phyloP scores from a whole-genome alignment of 1,140 invertebrate species.

The Nasonia giraulti region DNA sequence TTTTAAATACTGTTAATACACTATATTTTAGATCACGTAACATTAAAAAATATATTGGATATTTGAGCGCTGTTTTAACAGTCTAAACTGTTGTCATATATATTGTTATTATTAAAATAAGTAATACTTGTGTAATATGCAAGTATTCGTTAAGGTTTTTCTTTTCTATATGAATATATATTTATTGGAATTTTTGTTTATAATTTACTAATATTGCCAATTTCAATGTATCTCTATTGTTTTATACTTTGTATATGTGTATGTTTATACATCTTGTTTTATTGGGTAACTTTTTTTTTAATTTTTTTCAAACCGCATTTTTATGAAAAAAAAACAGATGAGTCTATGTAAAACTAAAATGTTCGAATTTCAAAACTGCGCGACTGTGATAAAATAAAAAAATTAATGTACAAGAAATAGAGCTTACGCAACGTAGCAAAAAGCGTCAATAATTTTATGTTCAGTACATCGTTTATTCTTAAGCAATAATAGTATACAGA shows the following conservation, averaged over 20 bases:
- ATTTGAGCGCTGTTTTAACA: neutral
- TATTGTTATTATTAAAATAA: slow-evolving; percentile 13
- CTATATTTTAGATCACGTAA: neutral
- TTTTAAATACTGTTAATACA: neutral
- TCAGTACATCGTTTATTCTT: slow-evolving; percentile 5
- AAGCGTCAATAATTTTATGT: slow-evolving; percentile 9
- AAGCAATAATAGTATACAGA: neutral
- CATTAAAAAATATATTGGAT: neutral
- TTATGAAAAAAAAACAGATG: neutral
- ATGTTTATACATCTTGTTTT: slow-evolving; percentile 15
- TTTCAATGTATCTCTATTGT: neutral
- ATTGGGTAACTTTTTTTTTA: neutral
- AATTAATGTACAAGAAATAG: slow-evolving; percentile 17
- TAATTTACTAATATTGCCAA: neutral
- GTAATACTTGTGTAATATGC: slow-evolving; percentile 4
- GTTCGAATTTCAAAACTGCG: slow-evolving; percentile 16
- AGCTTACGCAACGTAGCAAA: neutral
- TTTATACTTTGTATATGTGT: slow-evolving; percentile 19
- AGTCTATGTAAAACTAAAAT: neutral
- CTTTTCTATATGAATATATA: slow-evolving; percentile 15
- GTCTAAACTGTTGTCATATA: neutral
- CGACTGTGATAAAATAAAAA: slow-evolving; percentile 36
- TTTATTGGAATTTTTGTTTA: slow-evolving; percentile 16
- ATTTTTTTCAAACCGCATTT: neutral
- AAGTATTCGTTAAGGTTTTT: slow-evolving; percentile 29